Evolutionary conservation across 2,797 vertebrate genomes (phyloP).

Genomic region (Oreonectes daqikongensis): DNA sequence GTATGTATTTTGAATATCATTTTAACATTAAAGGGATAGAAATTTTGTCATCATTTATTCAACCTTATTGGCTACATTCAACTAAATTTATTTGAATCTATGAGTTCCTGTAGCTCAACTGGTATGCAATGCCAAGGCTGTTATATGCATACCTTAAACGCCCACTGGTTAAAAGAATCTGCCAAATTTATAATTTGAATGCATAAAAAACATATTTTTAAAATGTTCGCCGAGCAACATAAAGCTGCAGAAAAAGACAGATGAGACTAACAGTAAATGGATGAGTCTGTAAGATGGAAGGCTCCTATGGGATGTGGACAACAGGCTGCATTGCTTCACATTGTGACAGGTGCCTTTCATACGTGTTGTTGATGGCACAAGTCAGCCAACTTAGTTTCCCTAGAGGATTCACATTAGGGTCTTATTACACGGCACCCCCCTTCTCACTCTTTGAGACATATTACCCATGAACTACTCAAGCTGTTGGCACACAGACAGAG

Average conservation of each 20-base stretch:
- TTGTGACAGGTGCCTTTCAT: constrained; percentile 51
- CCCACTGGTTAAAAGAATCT: not conserved
- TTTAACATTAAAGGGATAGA: too few relatives aligned
- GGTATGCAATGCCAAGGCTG: too few relatives aligned
- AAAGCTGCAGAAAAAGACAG: not conserved
- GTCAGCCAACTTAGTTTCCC: constrained; percentile 40
- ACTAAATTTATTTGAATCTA: too few relatives aligned
- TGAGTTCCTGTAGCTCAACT: too few relatives aligned
- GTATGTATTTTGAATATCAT: too few relatives aligned
- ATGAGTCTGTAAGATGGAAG: not conserved
- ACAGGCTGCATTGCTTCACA: constrained; percentile 17
- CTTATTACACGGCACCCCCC: constrained; percentile 44
- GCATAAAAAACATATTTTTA: too few relatives aligned
- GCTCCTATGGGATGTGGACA: constrained; percentile 16
- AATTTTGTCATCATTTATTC: too few relatives aligned
- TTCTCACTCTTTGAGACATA: constrained; percentile 3
- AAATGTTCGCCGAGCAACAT: not conserved
- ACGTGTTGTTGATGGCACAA: constrained; percentile 54
- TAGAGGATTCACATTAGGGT: constrained; percentile 47
- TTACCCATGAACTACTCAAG: constrained; percentile 2
- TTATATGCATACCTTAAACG: too few relatives aligned
- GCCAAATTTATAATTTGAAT: too few relatives aligned
- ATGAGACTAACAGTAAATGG: constrained; percentile 15
- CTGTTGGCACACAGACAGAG: constrained; percentile 8
- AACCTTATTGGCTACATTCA: too few relatives aligned